Conservation (phyloP, 2,113 vertebrate species). For the Petrocephalus microphthalmus region DNA sequence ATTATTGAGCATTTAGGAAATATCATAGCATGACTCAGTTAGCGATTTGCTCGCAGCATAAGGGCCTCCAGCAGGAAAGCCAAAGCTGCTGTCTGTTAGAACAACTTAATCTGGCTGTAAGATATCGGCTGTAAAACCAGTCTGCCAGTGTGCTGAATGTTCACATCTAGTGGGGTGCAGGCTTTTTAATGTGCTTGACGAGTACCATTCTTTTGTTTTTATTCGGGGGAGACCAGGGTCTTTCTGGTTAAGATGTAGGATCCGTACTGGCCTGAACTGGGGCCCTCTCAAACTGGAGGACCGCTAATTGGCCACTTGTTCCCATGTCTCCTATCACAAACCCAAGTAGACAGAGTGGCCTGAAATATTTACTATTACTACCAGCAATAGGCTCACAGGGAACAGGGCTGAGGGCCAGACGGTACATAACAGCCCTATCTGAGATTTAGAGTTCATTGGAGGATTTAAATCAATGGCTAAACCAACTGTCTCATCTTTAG, state of each 20-base stretch:
- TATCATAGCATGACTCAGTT: conserved; percentile 1
- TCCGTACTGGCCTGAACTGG: not conserved
- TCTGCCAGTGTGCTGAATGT: not conserved
- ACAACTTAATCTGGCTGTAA: not conserved
- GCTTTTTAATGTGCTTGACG: not conserved
- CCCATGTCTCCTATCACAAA: not conserved
- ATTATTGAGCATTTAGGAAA: not conserved
- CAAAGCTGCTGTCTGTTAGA: not conserved
- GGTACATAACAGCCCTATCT: not conserved
- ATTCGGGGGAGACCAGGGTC: not conserved
- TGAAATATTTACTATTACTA: not conserved
- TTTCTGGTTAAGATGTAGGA: not conserved
- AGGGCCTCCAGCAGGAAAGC: not conserved
- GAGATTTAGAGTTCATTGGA: not conserved
- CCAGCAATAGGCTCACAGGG: not conserved
- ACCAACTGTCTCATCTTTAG: conserved; percentile 4
- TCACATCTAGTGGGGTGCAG: not conserved
- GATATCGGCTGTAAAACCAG: not conserved
- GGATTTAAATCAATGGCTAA: not conserved
- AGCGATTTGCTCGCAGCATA: not conserved
- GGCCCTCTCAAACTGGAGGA: not conserved
- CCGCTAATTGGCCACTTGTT: not conserved
- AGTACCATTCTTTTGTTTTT: not conserved
- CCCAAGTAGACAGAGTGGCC: not conserved
- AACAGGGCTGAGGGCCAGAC: not conserved